Evolutionary conservation across 1,140 invertebrate species (phyloP), one percentile per base, ranked within the genome.

Genomic region (Liolophura sinensis): DNA sequence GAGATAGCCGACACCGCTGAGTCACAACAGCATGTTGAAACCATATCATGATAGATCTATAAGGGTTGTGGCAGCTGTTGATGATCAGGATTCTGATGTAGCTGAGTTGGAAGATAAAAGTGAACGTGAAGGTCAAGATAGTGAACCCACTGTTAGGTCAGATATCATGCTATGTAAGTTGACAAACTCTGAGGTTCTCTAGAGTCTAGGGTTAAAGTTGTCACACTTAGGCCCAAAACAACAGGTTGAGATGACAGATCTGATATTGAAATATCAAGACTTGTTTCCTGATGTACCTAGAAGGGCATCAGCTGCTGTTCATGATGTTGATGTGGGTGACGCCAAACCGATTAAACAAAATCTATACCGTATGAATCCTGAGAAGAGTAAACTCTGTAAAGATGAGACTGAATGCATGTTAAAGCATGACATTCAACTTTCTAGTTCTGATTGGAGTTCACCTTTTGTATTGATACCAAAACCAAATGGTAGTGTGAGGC

Each of bases 371-470:
- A 51, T 69, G 24, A 69, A 73, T 57, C 64, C 67, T n/a, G 0
- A 77, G 62, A 86, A 86, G 75, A 78, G 67, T 25, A 64, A 83
- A 60, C 84, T 86, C 67, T 74, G 75, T 22, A 64, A 76, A 51
- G 62, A 60, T 24, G 72, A 84, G 65, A 52, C 86, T 1, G 61
- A 73, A 25, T 86, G 67, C 25, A 60, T 73, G 65, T 62, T 67
- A 18, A 62, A 73, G 51, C 61, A 70, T 63, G 62, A 65, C 15
- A 66, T 72, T 57, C 67, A 74, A 65, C 66, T 58, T n/a, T 67
- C 63, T 25, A 47, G 58, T n/a, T 70, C 65, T 65, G 49, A 70
- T 15, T 75, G 68, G 67, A 69, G 62, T 20, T 71, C 67, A 24
- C 72, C 73, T 22, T 73, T 67, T 62, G 51, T 76, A 14, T 40